These are phyloP conservation scores for Drosophila neotestacea DNA, from an alignment of 2,888 invertebrate genomes.

Conservation along the genomic window DNA sequence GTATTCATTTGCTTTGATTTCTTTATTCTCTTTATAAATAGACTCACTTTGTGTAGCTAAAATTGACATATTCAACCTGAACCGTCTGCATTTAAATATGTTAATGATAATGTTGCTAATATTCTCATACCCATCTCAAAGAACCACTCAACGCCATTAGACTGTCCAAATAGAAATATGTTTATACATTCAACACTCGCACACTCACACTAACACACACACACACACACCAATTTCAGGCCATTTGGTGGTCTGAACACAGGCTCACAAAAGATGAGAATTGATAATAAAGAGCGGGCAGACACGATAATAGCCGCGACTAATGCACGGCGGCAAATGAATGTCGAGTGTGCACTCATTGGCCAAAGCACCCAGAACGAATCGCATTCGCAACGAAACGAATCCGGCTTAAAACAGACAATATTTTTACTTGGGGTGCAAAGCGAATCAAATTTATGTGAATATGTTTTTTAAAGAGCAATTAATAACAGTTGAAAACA, in stretches of 20 bases:
- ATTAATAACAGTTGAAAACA: conserved; percentile 20
- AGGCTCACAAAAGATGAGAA: conserved; percentile 51
- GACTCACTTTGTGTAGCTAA: conserved; percentile 8
- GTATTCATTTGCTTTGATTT: conserved; percentile 27
- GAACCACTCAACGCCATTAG: conserved; percentile 61
- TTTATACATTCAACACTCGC: conserved; percentile 20
- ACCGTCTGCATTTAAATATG: conserved; percentile 66
- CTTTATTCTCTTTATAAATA: conserved; percentile 18
- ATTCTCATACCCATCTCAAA: conserved; percentile 43
- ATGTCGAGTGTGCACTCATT: conserved; percentile 45
- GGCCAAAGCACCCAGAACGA: conserved; percentile 60
- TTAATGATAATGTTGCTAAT: conserved; percentile 78
- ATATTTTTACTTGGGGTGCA: conserved; percentile 11
- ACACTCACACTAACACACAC: conserved; percentile 2
- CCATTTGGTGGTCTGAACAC: conserved; percentile 40
- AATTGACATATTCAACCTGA: conserved; percentile 30
- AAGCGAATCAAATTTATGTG: conserved; percentile 45
- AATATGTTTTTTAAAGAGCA: conserved; percentile 51
- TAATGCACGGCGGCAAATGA: conserved; percentile 75
- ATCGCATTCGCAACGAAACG: conserved; percentile 71
- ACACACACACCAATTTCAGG: conserved; percentile 33
- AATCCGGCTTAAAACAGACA: conserved; percentile 47
- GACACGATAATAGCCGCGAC: conserved; percentile 76
- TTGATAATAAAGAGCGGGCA: conserved; percentile 59
- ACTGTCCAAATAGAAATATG: conserved; percentile 55